Percentiles rank a stretch among this genome's conserved stretches.
Conservation (phyloP, 2,888 invertebrate genomes). For the Steromphala cineraria region DNA sequence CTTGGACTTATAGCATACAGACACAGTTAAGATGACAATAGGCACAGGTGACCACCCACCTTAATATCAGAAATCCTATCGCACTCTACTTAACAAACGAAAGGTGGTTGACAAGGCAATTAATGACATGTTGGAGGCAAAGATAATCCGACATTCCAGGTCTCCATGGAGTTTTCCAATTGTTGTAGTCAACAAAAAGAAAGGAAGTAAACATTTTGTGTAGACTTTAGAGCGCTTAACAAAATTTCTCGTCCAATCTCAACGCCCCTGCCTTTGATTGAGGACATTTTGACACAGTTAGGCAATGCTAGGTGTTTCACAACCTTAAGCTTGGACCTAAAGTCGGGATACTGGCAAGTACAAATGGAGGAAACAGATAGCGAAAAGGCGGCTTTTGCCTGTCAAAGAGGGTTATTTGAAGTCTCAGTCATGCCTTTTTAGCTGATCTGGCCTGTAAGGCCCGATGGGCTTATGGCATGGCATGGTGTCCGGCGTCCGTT, state of each 20-base stretch:
- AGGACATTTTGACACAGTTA: background rate
- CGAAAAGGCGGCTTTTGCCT: slow-evolving; percentile 20
- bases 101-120: slow-evolving; percentile 36
- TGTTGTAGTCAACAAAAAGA: slow-evolving; percentile 35
- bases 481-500: too few relatives aligned
- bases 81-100: slow-evolving; percentile 33
- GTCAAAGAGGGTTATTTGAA: slow-evolving; percentile 16
- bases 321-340: slow-evolving; percentile 6
- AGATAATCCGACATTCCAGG: slow-evolving; percentile 30
- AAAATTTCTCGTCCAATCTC: background rate
- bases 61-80: slow-evolving; percentile 31
- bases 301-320: background rate
- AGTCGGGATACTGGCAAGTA: slow-evolving; percentile 18
- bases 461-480: too few relatives aligned
- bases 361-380: slow-evolving; percentile 4
- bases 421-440: slow-evolving; percentile 22
- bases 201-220: background rate
- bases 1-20: slow-evolving; percentile 29
- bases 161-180: slow-evolving; percentile 29
- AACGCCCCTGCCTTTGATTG: background rate
- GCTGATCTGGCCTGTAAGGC: too few relatives aligned
- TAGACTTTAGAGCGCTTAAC: background rate
- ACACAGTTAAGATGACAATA: slow-evolving; percentile 29
- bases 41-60: slow-evolving; percentile 23
- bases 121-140: slow-evolving; percentile 33